These are phyloP conservation scores for Chlamydotis undulata DNA, from an alignment of 2,113 vertebrate genomes.

Conservation along the genomic window DNA sequence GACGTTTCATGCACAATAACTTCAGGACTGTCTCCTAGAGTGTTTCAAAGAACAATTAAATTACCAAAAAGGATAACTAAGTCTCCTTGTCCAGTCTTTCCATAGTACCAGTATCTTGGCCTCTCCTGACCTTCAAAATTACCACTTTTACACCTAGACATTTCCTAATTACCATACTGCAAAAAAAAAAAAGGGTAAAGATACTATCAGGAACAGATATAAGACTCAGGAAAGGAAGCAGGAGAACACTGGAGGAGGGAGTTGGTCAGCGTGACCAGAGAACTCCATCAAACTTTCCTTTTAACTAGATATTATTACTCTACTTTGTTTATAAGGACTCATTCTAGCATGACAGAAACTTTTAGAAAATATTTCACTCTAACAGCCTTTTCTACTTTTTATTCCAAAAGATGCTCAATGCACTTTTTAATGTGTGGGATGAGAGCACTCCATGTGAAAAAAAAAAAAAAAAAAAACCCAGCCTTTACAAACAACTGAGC, in stretches of 20 bases:
- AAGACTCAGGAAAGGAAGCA: background rate
- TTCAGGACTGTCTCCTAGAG: background rate
- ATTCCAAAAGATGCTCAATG: background rate
- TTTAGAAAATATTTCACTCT: background rate
- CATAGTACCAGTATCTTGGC: background rate
- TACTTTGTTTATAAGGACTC: background rate
- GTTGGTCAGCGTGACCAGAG: background rate
- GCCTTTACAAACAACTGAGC: background rate
- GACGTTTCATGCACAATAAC: fast-evolving
- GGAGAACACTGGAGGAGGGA: background rate
- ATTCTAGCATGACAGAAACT: background rate
- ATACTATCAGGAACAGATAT: background rate
- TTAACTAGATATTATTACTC: background rate
- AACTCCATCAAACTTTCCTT: background rate
- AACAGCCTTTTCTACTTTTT: background rate
- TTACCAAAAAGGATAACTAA: background rate
- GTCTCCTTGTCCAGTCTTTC: background rate
- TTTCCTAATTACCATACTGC: background rate
- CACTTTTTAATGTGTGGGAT: background rate
- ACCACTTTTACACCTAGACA: background rate
- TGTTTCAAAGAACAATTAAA: background rate
- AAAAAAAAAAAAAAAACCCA: background rate
- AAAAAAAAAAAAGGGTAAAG: background rate
- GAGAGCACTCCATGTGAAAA: background rate
- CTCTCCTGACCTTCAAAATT: background rate